These are phyloP conservation scores for Gymnothorax javanicus DNA, from an alignment of 2,797 vertebrate species.

Conservation along the genomic window DNA sequence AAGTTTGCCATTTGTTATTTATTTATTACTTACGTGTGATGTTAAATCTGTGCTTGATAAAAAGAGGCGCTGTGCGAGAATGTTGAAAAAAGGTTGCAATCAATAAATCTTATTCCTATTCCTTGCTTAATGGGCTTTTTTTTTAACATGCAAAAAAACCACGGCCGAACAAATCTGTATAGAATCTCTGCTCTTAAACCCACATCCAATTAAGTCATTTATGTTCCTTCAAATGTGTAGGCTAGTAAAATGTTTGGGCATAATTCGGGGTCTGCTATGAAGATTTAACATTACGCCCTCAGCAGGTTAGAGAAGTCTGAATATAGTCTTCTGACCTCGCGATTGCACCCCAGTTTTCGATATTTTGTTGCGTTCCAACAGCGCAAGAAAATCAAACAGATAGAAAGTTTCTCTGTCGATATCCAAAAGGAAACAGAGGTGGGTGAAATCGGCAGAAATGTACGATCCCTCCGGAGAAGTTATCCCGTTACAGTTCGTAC, in stretches of 20 bases:
- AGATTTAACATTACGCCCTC: background rate
- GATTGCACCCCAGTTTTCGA: background rate
- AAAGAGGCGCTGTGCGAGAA: background rate
- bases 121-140: background rate
- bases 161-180: background rate
- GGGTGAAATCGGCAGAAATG: constrained; percentile 23
- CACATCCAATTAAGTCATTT: background rate
- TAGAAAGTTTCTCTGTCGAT: constrained; percentile 71
- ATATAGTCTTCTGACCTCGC: background rate
- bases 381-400: constrained; percentile 69
- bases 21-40: background rate
- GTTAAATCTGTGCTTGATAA: background rate
- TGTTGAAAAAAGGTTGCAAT: background rate
- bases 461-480: background rate
- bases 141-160: background rate
- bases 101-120: background rate
- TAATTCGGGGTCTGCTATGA: background rate
- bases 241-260: background rate
- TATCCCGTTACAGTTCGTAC: background rate
- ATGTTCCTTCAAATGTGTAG: background rate
- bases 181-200: background rate
- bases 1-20: background rate
- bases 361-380: background rate
- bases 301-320: background rate
- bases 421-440: constrained; percentile 75